Percentiles rank a stretch among this genome's conserved stretches.
Conservation (phyloP, 2,797 vertebrate genomes). For the Rhabdomys pumilio region DNA sequence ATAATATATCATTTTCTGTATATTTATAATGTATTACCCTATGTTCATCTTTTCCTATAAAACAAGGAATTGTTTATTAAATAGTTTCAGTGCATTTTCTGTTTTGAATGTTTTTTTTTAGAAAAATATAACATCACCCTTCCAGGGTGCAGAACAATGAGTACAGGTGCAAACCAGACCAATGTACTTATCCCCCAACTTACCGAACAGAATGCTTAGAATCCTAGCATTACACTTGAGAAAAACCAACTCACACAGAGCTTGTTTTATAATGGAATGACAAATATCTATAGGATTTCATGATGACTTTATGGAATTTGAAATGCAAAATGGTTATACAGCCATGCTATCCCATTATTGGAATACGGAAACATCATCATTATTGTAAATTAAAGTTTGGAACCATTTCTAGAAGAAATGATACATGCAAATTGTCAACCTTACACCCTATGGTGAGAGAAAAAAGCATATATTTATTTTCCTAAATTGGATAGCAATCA, state of each 20-base stretch:
- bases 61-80: conserved; percentile 72
- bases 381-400: background rate
- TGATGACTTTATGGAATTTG: background rate
- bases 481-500: background rate
- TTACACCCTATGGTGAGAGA: background rate
- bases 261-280: background rate
- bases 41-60: conserved; percentile 59
- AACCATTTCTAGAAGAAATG: background rate
- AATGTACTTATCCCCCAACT: background rate
- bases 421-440: background rate
- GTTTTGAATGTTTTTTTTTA: conserved; percentile 27
- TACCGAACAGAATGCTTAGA: background rate
- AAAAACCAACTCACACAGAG: background rate
- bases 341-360: accelerated
- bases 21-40: conserved; percentile 45
- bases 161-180: background rate
- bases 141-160: background rate
- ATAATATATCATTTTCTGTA: conserved; percentile 33
- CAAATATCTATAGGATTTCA: background rate
- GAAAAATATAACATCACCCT: background rate
- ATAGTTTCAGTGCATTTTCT: conserved; percentile 42
- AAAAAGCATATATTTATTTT: background rate
- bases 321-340: background rate
- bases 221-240: background rate
- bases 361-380: background rate